A percentile compares a stretch with the other conserved stretches of the same genome.
These are phyloP conservation scores for Brachyptera risi DNA, from an alignment of 2,888 invertebrate genomes.

Conservation along the genomic window DNA sequence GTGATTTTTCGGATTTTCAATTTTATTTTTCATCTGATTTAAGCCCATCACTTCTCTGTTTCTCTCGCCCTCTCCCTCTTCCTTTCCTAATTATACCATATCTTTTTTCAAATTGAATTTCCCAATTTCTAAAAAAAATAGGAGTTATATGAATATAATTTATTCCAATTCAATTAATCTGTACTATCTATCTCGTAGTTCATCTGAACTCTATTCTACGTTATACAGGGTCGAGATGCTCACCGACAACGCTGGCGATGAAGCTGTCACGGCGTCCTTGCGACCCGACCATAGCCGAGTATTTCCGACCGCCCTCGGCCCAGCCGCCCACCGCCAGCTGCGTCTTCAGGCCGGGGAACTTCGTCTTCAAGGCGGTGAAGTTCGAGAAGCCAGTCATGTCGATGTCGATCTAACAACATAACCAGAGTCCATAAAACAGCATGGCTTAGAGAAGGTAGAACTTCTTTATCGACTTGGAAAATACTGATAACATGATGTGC, in stretches of 20 bases:
- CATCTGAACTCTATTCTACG: neutral
- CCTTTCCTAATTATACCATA: too few species aligned
- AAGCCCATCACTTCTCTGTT: too few species aligned
- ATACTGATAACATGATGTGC: neutral
- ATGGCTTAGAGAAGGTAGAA: too few species aligned
- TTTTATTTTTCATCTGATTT: too few species aligned
- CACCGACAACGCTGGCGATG: constrained; percentile 70
- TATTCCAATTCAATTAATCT: neutral
- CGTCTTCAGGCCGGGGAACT: constrained; percentile 69
- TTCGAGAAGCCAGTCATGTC: constrained; percentile 71
- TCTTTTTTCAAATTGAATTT: too few species aligned
- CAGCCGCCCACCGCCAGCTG: constrained; percentile 84
- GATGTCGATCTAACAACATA: constrained; percentile 58
- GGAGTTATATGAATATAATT: too few species aligned
- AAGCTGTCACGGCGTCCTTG: constrained; percentile 65
- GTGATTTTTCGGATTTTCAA: too few species aligned
- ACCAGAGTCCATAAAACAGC: too few species aligned
- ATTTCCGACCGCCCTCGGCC: constrained; percentile 86
- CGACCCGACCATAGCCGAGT: constrained; percentile 73
- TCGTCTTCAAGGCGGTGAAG: constrained; percentile 67
- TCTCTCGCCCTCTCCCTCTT: too few species aligned
- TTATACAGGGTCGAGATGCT: too few species aligned
- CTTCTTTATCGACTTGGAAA: too few species aligned
- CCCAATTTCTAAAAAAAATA: too few species aligned
- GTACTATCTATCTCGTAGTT: neutral